Conservation (phyloP, 37 sponge, comb jelly and placozoan genomes). For the Oopsacas minuta region DNA sequence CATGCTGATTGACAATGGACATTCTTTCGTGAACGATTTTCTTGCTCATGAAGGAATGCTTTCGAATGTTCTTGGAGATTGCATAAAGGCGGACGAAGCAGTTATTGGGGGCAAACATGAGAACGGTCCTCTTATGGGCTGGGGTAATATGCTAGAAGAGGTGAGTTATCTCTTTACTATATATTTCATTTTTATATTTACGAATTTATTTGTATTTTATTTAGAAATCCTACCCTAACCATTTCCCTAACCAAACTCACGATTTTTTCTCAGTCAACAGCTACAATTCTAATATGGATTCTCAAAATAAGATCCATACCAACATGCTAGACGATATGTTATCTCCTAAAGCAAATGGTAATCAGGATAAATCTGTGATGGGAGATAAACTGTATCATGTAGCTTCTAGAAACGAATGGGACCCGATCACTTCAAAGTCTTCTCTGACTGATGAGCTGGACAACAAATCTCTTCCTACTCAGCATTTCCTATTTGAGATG, state of each 20-base stretch:
- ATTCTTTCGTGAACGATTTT: background rate
- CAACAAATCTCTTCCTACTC: background rate
- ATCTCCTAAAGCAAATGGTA: background rate
- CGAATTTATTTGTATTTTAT: too few species aligned
- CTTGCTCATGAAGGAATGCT: background rate
- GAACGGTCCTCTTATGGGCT: background rate
- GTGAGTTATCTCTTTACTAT: background rate
- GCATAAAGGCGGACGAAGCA: background rate
- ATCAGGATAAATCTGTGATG: background rate
- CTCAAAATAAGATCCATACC: background rate
- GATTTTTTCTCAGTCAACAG: background rate
- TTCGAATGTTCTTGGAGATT: slow-evolving; percentile 1
- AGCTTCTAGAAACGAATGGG: background rate
- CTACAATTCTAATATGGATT: background rate
- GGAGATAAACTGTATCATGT: background rate
- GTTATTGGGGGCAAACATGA: background rate
- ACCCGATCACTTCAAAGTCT: slow-evolving; percentile 10
- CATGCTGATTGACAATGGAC: background rate
- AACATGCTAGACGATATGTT: background rate
- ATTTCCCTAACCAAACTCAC: background rate
- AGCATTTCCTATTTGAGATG: background rate
- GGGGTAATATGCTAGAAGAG: slow-evolving; percentile 1
- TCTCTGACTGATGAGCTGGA: background rate
- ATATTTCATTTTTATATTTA: too few species aligned
- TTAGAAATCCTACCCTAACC: too few species aligned